These are phyloP conservation scores for Peromyscus nudipes DNA, from an alignment of 2,797 vertebrate species.

Conservation along the genomic window DNA sequence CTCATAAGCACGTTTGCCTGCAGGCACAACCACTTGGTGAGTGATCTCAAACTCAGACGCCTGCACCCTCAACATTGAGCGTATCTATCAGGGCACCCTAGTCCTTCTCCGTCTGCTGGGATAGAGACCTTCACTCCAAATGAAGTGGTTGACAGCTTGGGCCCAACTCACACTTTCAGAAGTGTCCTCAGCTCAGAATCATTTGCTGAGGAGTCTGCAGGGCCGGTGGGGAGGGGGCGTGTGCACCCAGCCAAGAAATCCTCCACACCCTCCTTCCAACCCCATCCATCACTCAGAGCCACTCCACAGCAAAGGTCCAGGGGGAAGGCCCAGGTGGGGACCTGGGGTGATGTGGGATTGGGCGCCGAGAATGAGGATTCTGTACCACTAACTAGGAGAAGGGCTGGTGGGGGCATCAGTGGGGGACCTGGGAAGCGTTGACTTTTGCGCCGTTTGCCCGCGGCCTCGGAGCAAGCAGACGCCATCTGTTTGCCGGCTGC, in stretches of 20 bases:
- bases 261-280: not conserved
- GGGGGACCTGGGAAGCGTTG: slow-evolving; percentile 87
- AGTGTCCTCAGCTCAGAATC: not conserved
- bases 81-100: fast-evolving
- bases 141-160: not conserved
- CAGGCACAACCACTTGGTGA: not conserved
- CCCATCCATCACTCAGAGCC: not conserved
- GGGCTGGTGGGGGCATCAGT: slow-evolving; percentile 68
- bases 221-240: not conserved
- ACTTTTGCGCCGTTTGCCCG: slow-evolving; percentile 97
- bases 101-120: too few species aligned
- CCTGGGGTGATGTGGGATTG: not conserved
- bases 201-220: not conserved
- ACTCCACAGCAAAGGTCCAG: not conserved
- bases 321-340: not conserved
- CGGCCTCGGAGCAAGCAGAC: slow-evolving; percentile 98
- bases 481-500: slow-evolving; percentile 99
- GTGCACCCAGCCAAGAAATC: not conserved
- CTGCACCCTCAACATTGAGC: not conserved
- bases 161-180: not conserved
- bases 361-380: slow-evolving; percentile 51
- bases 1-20: not conserved
- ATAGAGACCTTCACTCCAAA: not conserved
- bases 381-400: not conserved
- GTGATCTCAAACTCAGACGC: not conserved